A percentile compares a stretch with the other conserved stretches of the same genome.
Conservation (phyloP, 2,113 vertebrate species). For the Syngnathoides biaculeatus region DNA sequence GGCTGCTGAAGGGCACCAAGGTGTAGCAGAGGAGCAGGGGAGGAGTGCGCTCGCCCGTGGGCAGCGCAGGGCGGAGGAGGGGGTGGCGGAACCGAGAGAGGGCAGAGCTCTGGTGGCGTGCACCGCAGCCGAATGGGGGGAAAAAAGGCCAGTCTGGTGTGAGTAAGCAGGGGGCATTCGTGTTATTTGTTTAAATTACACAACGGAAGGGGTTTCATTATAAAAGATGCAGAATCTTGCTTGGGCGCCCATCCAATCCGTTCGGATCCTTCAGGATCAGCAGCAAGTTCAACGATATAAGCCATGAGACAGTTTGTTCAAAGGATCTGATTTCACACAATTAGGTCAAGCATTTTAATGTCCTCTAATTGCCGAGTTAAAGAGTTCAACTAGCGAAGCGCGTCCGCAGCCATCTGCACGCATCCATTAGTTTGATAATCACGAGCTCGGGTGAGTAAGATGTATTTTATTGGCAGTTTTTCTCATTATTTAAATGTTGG, state of each 20-base stretch:
- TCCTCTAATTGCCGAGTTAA: no score
- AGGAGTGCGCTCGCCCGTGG: conserved; percentile 9
- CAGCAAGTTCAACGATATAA: no score
- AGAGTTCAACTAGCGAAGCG: no score
- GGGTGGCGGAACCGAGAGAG: conserved; percentile 58
- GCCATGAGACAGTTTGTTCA: no score
- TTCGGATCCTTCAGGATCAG: no score
- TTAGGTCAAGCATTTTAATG: no score
- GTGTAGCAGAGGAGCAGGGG: conserved; percentile 21
- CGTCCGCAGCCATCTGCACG: no score
- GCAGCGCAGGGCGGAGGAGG: conserved; percentile 30
- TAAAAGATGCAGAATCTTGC: not conserved
- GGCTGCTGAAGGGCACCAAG: conserved; percentile 28
- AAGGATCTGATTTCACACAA: no score
- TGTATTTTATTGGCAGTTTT: no score
- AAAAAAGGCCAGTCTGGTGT: conserved; percentile 66
- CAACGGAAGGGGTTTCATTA: not conserved
- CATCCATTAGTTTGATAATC: no score
- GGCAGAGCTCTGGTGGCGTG: conserved; percentile 48
- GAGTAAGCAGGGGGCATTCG: conserved; percentile 4
- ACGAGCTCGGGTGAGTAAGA: no score
- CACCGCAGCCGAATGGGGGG: conserved; percentile 55
- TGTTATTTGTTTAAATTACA: conserved; percentile 31
- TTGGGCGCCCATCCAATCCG: not conserved
- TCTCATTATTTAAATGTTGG: no score